Evolutionary conservation across 1,140 invertebrate species (phyloP).

Genomic region (Antheraea pernyi): DNA sequence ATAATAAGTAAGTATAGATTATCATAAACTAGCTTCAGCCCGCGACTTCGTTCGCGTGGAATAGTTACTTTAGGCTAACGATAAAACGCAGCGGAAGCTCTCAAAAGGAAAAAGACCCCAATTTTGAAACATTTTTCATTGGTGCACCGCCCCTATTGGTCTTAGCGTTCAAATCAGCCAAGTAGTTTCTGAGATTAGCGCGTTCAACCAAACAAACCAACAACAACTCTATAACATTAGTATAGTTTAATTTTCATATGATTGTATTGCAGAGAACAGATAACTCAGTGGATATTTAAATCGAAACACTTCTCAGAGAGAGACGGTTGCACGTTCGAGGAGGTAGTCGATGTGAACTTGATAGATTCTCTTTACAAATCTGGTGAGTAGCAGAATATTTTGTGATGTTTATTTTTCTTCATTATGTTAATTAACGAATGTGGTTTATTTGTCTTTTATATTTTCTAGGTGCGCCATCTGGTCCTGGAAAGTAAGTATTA

Average conservation of each 20-base stretch:
- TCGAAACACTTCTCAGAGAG: constrained; percentile 68
- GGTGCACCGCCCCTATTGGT: no score
- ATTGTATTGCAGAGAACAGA: constrained; percentile 50
- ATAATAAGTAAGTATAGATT: constrained; percentile 50
- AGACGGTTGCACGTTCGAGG: constrained; percentile 50
- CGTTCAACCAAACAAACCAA: no score
- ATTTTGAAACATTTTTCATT: no score
- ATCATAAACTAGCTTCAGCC: no score
- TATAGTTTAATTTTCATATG: neutral
- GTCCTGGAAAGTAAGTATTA: neutral
- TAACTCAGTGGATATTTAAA: constrained; percentile 66
- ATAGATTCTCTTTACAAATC: constrained; percentile 40
- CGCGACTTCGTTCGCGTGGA: no score
- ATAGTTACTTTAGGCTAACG: no score
- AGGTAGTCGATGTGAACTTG: constrained; percentile 58
- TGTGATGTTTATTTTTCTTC: neutral
- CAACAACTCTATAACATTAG: no score
- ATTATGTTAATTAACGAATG: neutral
- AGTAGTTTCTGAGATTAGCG: no score
- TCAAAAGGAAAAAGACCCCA: no score
- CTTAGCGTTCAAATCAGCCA: no score
- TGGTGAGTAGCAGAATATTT: constrained; percentile 23
- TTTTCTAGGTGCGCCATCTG: neutral
- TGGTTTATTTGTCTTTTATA: neutral
- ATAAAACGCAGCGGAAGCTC: no score